phyloP scores from a whole-genome alignment of 2,888 invertebrate genomes.

The Eilema griseolum region DNA sequence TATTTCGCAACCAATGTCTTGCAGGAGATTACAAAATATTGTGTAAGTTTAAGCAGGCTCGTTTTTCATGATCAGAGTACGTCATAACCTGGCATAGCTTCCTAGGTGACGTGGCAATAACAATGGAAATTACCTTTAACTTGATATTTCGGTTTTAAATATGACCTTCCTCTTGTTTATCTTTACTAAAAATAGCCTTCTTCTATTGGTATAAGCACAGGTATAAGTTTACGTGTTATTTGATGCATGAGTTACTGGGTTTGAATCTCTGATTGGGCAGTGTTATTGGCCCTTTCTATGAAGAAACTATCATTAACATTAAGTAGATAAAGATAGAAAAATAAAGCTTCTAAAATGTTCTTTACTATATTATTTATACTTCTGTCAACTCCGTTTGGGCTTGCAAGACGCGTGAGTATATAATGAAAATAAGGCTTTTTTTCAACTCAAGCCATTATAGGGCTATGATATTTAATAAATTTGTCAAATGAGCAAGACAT shows the following conservation, averaged over 20 bases:
- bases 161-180: background rate
- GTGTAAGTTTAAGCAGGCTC: background rate
- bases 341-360: too few species aligned
- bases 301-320: too few species aligned
- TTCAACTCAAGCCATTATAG: too few species aligned
- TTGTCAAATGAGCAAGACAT: background rate
- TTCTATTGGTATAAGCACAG: background rate
- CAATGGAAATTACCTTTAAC: too few species aligned
- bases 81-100: background rate
- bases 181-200: background rate
- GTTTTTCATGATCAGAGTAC: background rate
- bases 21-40: background rate
- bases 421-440: background rate
- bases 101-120: background rate
- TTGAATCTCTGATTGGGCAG: background rate
- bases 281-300: background rate
- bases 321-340: too few species aligned
- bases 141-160: too few species aligned
- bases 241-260: background rate
- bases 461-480: too few species aligned
- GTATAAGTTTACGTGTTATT: background rate
- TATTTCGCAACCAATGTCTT: slow-evolving; percentile 4
- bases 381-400: background rate
- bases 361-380: too few species aligned
- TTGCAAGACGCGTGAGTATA: background rate